Base-by-base conservation (phyloP, 2,797 vertebrate species). In the Harpagifer antarcticus region DNA sequence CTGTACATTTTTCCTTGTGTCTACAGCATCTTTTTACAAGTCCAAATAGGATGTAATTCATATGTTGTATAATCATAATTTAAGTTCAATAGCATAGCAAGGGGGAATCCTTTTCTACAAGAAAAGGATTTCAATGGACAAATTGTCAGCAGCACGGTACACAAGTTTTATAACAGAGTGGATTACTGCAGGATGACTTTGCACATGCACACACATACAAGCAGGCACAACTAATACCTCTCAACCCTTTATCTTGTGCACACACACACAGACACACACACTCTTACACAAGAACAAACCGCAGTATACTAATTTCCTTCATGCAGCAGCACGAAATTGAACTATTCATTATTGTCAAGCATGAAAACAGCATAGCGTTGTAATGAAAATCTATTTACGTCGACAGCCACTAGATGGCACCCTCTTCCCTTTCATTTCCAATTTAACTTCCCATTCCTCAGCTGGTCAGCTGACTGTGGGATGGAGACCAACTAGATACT, bases 341-440 rank as follows among this genome's bases (percentile, higher is more conserved):
- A 82, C 76, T 62, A 86, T 83, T 89, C 64, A 86, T 92, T 89
- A 81, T 59, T 74, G 84, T 88, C 86, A 81, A 70, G 70, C 79
- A 83, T 79, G 86, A 83, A 84, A 82, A 81, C 74, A 79, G 74
- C 70, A 72, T 11, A 48, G 65, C 78, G 76, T 66, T 74, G 69
- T 74, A 74, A 89, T 87, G 74, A 76, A 53, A 74, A 78, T 76
- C 9, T 77, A 84, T 88, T 83, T 59, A 68, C 12, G 9, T 66
- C 57, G 23, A 27, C 16, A 54, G 62, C 93, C 94, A 92, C 93
- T 93, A 94, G 94, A 93, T 94, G 93, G 92, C 93, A 82, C 53
- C 74, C 75, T 91, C 72, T 33, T 65, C 77, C 84, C 84, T 91
- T 91, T 90, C 77, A 88, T 90, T 81, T 85, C 13, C 62, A 86